These are phyloP conservation scores for Eulithis prunata DNA, from an alignment of 2,888 invertebrate genomes.

Conservation along the genomic window DNA sequence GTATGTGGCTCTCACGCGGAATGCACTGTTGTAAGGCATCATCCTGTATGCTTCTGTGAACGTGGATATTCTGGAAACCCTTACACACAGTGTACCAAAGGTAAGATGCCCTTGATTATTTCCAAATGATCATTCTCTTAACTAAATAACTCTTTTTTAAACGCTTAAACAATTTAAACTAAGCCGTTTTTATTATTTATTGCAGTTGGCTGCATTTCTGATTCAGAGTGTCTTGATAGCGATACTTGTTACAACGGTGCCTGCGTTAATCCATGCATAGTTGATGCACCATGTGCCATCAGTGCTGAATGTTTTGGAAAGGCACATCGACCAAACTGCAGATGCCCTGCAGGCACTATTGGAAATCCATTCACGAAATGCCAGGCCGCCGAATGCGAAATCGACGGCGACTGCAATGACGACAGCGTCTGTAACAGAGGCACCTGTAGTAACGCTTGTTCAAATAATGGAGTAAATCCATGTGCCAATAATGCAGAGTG, in stretches of 20 bases:
- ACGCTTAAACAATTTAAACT: no score
- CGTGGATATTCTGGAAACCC: conserved; percentile 94
- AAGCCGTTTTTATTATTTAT: conserved; percentile 40
- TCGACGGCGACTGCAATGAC: conserved; percentile 90
- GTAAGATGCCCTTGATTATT: conserved; percentile 61
- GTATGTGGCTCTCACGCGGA: conserved; percentile 93
- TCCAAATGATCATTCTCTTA: not conserved
- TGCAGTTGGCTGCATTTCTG: conserved; percentile 92
- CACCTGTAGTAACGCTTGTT: conserved; percentile 92
- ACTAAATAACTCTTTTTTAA: no score
- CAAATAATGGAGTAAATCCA: conserved; percentile 85
- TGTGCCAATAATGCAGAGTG: conserved; percentile 94
- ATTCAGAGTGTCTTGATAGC: conserved; percentile 91
- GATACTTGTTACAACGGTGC: conserved; percentile 93
- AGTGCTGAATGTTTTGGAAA: conserved; percentile 94
- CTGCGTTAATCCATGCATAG: conserved; percentile 91
- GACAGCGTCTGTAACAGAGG: conserved; percentile 89
- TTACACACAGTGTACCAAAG: conserved; percentile 90
- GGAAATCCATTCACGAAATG: conserved; percentile 93
- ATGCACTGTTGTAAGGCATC: conserved; percentile 92
- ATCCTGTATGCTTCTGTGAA: conserved; percentile 93
- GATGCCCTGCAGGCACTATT: conserved; percentile 89
- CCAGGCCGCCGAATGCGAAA: conserved; percentile 90
- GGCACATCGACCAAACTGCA: conserved; percentile 91
- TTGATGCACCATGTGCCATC: conserved; percentile 92